Evolutionary conservation across 2,888 invertebrate genomes (phyloP).

Genomic region (Carcina quercana): DNA sequence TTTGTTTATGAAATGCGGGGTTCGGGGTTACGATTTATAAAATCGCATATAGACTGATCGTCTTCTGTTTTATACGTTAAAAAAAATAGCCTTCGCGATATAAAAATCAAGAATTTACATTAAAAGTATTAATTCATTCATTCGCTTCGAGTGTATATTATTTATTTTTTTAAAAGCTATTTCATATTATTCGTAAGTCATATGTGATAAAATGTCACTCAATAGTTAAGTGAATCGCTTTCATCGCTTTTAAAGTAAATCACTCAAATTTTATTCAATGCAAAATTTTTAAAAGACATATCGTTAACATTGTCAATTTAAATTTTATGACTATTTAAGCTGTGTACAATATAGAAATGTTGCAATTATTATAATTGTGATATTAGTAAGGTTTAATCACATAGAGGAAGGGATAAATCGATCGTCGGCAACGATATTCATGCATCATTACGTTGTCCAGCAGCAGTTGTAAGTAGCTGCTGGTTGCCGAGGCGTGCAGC

Average conservation of each 20-base stretch:
- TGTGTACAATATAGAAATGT: constrained; percentile 44
- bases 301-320: constrained; percentile 43
- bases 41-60: constrained; percentile 1
- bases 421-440: constrained; percentile 8
- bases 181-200: constrained; percentile 6
- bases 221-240: constrained; percentile 16
- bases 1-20: background rate
- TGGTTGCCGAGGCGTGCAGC: no score
- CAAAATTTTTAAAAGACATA: constrained; percentile 33
- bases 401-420: constrained; percentile 13
- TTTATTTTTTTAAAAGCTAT: constrained; percentile 55
- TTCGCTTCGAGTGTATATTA: constrained; percentile 47
- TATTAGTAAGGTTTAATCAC: constrained; percentile 53
- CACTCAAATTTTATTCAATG: constrained; percentile 9
- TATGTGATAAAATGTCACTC: constrained; percentile 31
- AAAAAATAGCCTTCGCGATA: background rate
- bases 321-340: constrained; percentile 32
- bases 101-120: constrained; percentile 1
- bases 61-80: background rate
- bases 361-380: constrained; percentile 65
- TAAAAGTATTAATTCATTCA: constrained; percentile 23
- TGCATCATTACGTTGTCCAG: constrained; percentile 5
- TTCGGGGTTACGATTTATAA: constrained; percentile 1
- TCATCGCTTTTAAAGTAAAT: constrained; percentile 5
- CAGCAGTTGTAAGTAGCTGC: constrained; percentile 21